Evolutionary conservation across 2,888 invertebrate species (phyloP).

Genomic region (Agrochola lychnidis): DNA sequence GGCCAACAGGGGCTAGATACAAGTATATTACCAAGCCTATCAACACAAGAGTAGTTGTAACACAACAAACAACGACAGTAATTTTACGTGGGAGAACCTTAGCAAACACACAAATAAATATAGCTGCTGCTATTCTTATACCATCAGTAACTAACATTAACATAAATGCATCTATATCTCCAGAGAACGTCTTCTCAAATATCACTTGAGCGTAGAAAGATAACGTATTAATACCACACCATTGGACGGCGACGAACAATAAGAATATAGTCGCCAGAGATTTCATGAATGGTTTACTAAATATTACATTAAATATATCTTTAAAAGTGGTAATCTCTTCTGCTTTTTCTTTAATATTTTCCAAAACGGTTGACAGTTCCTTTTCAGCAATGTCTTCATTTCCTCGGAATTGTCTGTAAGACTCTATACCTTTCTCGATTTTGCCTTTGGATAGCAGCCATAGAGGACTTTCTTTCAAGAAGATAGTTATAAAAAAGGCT

Average conservation of each 20-base stretch:
- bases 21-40: constrained; percentile 69
- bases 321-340: constrained; percentile 53
- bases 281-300: constrained; percentile 72
- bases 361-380: constrained; percentile 72
- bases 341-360: constrained; percentile 65
- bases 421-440: constrained; percentile 69
- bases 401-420: constrained; percentile 75
- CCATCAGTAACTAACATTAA: constrained; percentile 75
- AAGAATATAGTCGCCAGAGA: constrained; percentile 63
- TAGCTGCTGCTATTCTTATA: constrained; percentile 64
- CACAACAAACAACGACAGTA: constrained; percentile 68
- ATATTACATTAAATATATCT: constrained; percentile 65
- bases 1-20: constrained; percentile 63
- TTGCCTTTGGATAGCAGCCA: constrained; percentile 78
- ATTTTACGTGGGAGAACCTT: constrained; percentile 68
- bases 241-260: constrained; percentile 72
- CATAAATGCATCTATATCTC: constrained; percentile 70
- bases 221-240: constrained; percentile 76
- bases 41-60: constrained; percentile 65
- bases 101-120: constrained; percentile 68
- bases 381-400: constrained; percentile 68
- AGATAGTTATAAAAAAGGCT: constrained; percentile 66
- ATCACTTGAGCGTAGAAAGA: constrained; percentile 76
- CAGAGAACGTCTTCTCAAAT: constrained; percentile 72
- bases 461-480: constrained; percentile 78